A percentile compares a stretch with the other conserved stretches of the same genome.
These are phyloP conservation scores for Neocrepidodera transversa DNA, from an alignment of 2,888 invertebrate genomes.

Conservation along the genomic window DNA sequence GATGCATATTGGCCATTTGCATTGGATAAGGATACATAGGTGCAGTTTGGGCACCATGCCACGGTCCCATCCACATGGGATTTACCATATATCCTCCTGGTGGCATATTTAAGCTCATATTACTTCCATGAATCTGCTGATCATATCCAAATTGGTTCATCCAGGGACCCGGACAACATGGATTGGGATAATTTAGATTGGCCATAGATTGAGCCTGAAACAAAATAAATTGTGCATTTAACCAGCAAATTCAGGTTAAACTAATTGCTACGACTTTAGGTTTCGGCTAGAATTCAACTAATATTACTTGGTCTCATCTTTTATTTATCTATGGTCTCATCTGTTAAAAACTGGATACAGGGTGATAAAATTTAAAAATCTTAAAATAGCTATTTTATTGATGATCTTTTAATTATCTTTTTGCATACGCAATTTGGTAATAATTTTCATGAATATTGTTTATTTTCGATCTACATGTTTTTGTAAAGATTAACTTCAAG, in stretches of 20 bases:
- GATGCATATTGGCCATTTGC: conserved; percentile 62
- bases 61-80: conserved; percentile 62
- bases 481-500: too few relatives aligned
- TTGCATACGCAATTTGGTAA: too few relatives aligned
- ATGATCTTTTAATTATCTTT: too few relatives aligned
- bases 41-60: conserved; percentile 58
- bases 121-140: conserved; percentile 62
- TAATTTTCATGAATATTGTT: too few relatives aligned
- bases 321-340: too few relatives aligned
- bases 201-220: conserved; percentile 76
- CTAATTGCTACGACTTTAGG: too few relatives aligned
- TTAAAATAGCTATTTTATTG: too few relatives aligned
- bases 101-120: conserved; percentile 64
- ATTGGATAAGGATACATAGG: conserved; percentile 54
- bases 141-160: conserved; percentile 55
- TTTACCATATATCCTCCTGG: conserved; percentile 55
- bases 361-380: too few relatives aligned
- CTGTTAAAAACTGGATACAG: too few relatives aligned
- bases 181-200: conserved; percentile 68
- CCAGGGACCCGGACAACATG: conserved; percentile 61
- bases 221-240: conserved; percentile 1
- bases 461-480: too few relatives aligned
- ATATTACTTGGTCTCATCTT: too few relatives aligned
- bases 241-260: not conserved
- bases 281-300: too few relatives aligned